These are phyloP conservation scores for Wasmannia auropunctata DNA, from an alignment of 1,140 invertebrate species.

Conservation along the genomic window DNA sequence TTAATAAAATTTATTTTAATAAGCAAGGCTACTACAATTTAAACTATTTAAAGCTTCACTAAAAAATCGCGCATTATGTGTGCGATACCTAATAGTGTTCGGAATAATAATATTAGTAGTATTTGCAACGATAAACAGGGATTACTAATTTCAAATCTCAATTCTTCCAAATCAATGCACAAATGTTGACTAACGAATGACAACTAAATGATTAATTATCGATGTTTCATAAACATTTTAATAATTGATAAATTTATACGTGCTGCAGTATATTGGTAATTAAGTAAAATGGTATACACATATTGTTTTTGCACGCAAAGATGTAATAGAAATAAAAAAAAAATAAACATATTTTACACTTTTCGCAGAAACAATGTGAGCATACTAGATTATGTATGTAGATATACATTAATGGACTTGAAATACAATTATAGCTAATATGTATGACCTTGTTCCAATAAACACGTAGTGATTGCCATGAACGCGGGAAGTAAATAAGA, in stretches of 20 bases:
- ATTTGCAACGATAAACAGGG: background rate
- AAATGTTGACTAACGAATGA: background rate
- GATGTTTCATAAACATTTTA: background rate
- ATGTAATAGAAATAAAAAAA: background rate
- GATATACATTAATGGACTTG: background rate
- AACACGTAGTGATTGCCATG: background rate
- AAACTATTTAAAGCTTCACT: background rate
- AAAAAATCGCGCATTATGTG: background rate
- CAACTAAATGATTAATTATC: background rate
- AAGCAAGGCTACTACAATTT: background rate
- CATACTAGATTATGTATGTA: background rate
- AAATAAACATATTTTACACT: background rate
- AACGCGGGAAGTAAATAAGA: background rate
- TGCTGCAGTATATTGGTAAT: background rate
- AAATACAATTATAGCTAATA: background rate
- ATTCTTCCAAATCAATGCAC: background rate
- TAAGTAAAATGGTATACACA: background rate
- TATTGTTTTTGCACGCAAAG: background rate
- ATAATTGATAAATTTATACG: no score
- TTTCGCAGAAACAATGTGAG: background rate
- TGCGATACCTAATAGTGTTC: background rate
- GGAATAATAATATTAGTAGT: background rate
- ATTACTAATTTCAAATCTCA: background rate
- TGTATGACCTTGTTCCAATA: background rate
- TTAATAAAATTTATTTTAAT: background rate